Conservation (phyloP, 2,797 vertebrate genomes). For the Alcedo atthis region DNA sequence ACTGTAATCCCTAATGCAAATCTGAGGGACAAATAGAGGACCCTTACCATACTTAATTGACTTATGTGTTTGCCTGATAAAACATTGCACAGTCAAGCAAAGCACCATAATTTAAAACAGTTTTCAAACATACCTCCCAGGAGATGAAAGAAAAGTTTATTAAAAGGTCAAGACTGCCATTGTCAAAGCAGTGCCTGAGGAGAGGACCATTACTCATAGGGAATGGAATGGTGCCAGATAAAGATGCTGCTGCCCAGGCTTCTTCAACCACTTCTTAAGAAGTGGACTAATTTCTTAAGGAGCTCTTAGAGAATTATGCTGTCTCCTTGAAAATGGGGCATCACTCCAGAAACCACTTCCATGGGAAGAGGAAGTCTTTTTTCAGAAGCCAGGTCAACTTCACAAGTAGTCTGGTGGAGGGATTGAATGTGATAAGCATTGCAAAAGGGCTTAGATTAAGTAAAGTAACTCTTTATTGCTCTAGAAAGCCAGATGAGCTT, state of each 20-base stretch:
- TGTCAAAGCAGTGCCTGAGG: background rate
- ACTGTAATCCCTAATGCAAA: background rate
- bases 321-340: conserved; percentile 21
- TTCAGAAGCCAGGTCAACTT: conserved; percentile 29
- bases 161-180: conserved; percentile 17
- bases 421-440: background rate
- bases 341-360: conserved; percentile 35
- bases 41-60: background rate
- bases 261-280: background rate
- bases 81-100: background rate
- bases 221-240: conserved; percentile 3
- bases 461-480: conserved; percentile 38
- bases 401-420: background rate
- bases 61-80: background rate
- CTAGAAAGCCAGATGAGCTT: conserved; percentile 22
- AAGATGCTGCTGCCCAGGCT: background rate
- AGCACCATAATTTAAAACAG: background rate
- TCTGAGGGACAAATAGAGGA: background rate
- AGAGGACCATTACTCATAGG: background rate
- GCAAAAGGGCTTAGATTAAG: conserved; percentile 49
- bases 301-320: background rate
- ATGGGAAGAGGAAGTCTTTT: conserved; percentile 1
- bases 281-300: conserved; percentile 30
- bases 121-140: conserved; percentile 11
- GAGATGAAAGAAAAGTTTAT: background rate